These are phyloP conservation scores for Spatula versicolor DNA, from an alignment of 2,797 vertebrate species.

Conservation along the genomic window DNA sequence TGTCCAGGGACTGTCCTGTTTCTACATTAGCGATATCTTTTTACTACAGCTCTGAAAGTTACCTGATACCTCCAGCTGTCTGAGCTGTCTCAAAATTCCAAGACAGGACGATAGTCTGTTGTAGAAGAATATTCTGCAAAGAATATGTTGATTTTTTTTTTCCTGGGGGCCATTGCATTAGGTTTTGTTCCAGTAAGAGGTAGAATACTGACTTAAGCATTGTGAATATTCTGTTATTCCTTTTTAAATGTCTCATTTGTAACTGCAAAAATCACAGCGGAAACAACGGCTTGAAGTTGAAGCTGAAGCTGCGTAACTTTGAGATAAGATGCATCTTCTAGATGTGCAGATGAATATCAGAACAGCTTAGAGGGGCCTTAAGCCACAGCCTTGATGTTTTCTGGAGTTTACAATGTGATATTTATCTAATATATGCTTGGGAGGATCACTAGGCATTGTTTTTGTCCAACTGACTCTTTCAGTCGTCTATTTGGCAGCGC, in stretches of 20 bases:
- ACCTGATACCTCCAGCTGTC: neutral
- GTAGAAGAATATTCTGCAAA: neutral
- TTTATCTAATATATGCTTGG: neutral
- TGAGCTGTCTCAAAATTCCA: neutral
- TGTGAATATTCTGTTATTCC: neutral
- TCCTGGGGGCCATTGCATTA: neutral
- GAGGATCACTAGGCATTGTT: neutral
- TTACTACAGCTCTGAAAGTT: neutral
- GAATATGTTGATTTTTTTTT: neutral
- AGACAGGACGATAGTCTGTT: neutral
- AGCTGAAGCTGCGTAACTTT: neutral
- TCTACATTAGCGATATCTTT: neutral
- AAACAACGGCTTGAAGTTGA: neutral
- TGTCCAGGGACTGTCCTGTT: neutral
- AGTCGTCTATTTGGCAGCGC: neutral
- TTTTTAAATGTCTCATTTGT: neutral
- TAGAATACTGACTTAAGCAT: neutral
- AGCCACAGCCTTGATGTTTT: neutral
- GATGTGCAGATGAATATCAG: neutral
- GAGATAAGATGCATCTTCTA: neutral
- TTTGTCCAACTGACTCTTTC: neutral
- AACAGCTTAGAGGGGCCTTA: neutral
- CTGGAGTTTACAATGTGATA: neutral
- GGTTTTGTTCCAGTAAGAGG: neutral
- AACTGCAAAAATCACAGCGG: neutral